phyloP scores from a whole-genome alignment of 2,797 vertebrate genomes.

The Fundulus diaphanus region DNA sequence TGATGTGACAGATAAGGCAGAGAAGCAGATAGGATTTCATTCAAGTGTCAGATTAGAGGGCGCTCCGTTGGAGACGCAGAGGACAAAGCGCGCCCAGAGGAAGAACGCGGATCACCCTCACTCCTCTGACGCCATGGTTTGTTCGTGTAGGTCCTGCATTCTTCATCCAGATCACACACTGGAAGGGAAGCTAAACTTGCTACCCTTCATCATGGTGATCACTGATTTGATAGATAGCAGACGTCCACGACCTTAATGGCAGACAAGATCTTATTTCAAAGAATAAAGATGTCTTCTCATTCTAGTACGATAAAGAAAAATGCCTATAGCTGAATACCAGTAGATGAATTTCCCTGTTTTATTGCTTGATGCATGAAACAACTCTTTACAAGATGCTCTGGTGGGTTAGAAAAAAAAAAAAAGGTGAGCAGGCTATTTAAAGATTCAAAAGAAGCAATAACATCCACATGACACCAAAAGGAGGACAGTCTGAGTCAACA shows the following conservation, averaged over 20 bases:
- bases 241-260: neutral
- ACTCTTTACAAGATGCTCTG: slow-evolving; percentile 17
- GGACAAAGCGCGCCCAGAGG: slow-evolving; percentile 52
- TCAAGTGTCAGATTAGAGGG: slow-evolving; percentile 71
- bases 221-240: neutral
- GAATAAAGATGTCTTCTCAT: neutral
- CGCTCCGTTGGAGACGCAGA: slow-evolving; percentile 58
- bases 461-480: slow-evolving; percentile 48
- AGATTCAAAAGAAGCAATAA: slow-evolving; percentile 35
- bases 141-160: slow-evolving; percentile 18
- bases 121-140: slow-evolving; percentile 24
- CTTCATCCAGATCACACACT: slow-evolving; percentile 20
- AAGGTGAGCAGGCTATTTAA: slow-evolving; percentile 41
- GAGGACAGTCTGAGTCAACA: slow-evolving; percentile 45
- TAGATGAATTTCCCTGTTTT: slow-evolving; percentile 39
- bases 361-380: slow-evolving; percentile 8
- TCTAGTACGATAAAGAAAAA: neutral
- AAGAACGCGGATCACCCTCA: slow-evolving; percentile 50
- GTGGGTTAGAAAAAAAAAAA: slow-evolving; percentile 19
- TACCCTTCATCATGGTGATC: neutral
- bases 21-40: slow-evolving; percentile 63
- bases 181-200: neutral
- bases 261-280: neutral
- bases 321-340: neutral
- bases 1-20: slow-evolving; percentile 53